Evolutionary conservation across 2,888 invertebrate species (phyloP), one percentile per base, ranked within the genome.

Genomic region (Drosophila formosana): DNA sequence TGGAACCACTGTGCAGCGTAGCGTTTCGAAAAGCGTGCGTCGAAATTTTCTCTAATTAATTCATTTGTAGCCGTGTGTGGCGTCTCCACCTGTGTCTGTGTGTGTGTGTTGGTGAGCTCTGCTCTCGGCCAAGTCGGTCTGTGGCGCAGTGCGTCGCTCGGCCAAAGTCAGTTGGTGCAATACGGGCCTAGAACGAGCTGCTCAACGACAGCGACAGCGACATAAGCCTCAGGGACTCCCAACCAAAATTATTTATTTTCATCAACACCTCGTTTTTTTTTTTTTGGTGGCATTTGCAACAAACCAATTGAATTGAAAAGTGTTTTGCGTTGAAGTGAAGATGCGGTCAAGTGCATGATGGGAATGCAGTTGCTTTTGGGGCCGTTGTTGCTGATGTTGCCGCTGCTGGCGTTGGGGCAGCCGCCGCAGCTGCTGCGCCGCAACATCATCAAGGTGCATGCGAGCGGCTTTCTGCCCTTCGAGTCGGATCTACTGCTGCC

Each of bases 31-130:
- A 73, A 76, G 74, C 69, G 58, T 72, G 70, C 69, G 57, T 79
- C 53, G 82, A 71, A 82, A 85, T 83, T 83, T 83, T 83, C 88
- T 80, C 83, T 83, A 85, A 83, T 88, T 83, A 88, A 83, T 83
- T 83, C 88, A 82, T 72, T 74, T 46, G 34, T 63, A 13, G 5
- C 32, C 30, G 37, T 45, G 50, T 68, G 66, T 69, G 65, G 9
- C 60, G 68, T 66, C 9, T 37, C 37, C 37, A 37, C 37, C 37
- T 37, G 37, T n/a, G n/a, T 34, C 11, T 41, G 23, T 46, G n/a
- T 37, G 49, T 46, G 63, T 72, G 66, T 61, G 76, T 50, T 63
- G 50, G 55, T 68, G 28, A 47, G 55, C 51, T 55, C 50, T 43
- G 52, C 55, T 67, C 41, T 72, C 26, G 37, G 58, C 30, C 30